Evolutionary conservation across 2,888 invertebrate species (phyloP).

Genomic region (Xanthorhoe designata): DNA sequence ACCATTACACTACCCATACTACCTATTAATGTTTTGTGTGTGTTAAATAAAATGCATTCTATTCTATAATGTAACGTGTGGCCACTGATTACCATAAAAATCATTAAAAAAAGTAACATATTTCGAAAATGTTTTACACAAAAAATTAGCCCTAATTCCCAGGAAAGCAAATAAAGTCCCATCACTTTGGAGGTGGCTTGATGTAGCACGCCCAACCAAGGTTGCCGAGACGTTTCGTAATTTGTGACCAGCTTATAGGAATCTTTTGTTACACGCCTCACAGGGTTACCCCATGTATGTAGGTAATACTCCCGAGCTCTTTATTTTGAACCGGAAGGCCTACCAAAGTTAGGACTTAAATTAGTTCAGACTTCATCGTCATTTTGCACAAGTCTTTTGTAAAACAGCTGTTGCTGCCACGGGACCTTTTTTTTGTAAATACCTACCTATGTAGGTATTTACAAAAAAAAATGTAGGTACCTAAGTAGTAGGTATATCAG

Average conservation of each 20-base stretch:
- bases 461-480: too few relatives aligned
- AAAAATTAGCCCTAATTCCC: conserved; percentile 2
- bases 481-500: too few relatives aligned
- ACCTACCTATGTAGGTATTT: too few relatives aligned
- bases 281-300: neutral
- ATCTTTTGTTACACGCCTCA: conserved; percentile 23
- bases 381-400: neutral
- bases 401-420: too few relatives aligned
- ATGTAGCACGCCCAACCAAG: conserved; percentile 31
- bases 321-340: neutral
- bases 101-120: neutral
- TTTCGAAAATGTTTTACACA: neutral
- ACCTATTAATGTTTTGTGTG: too few relatives aligned
- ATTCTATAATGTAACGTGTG: neutral
- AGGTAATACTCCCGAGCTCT: neutral
- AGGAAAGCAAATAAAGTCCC: conserved; percentile 35
- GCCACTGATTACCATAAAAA: neutral
- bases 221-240: conserved; percentile 22
- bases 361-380: neutral
- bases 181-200: conserved; percentile 31
- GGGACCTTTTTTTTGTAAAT: too few relatives aligned
- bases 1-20: too few relatives aligned
- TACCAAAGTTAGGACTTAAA: neutral
- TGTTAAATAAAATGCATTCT: too few relatives aligned
- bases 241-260: conserved; percentile 30